Percentiles rank a stretch among this genome's conserved stretches.
Conservation (phyloP, 92 coral and sea anemone genomes). For the Meandrina meandrites region DNA sequence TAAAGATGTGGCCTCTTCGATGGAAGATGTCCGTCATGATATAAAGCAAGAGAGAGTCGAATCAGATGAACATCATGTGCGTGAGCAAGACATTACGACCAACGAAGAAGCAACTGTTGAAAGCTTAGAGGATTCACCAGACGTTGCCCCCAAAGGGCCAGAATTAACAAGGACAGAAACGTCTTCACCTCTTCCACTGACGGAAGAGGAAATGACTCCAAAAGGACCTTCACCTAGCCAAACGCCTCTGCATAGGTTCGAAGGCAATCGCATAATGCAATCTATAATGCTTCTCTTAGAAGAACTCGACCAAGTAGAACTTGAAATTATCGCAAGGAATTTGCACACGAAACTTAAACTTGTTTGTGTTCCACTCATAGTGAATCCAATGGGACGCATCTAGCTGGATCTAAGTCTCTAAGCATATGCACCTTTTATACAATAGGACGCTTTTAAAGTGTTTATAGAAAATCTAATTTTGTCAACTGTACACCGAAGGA, state of each 20-base stretch:
- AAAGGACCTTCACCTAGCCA: constrained; percentile 50
- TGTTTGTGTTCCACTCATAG: constrained; percentile 84
- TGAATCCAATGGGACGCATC: constrained; percentile 77
- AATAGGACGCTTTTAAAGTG: neutral
- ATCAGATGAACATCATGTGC: neutral
- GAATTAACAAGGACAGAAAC: constrained; percentile 45
- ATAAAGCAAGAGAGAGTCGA: neutral
- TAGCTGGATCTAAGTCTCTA: neutral
- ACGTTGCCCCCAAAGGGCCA: constrained; percentile 53
- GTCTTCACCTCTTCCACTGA: constrained; percentile 84
- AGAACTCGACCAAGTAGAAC: constrained; percentile 89
- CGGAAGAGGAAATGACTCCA: constrained; percentile 72
- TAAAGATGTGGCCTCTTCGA: neutral
- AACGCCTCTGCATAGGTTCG: constrained; percentile 47
- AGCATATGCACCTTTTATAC: neutral
- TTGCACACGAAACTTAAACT: constrained; percentile 79
- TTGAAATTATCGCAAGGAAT: constrained; percentile 83
- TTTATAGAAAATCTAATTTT: neutral
- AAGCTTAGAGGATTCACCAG: constrained; percentile 1
- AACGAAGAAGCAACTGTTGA: neutral
- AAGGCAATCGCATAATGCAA: constrained; percentile 74
- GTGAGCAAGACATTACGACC: neutral
- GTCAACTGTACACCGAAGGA: neutral
- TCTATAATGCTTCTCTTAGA: constrained; percentile 86
- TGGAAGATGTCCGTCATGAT: neutral